Percentiles rank a stretch among this genome's conserved stretches.
Conservation (phyloP, 2,113 vertebrate species). For the Mobula birostris region DNA sequence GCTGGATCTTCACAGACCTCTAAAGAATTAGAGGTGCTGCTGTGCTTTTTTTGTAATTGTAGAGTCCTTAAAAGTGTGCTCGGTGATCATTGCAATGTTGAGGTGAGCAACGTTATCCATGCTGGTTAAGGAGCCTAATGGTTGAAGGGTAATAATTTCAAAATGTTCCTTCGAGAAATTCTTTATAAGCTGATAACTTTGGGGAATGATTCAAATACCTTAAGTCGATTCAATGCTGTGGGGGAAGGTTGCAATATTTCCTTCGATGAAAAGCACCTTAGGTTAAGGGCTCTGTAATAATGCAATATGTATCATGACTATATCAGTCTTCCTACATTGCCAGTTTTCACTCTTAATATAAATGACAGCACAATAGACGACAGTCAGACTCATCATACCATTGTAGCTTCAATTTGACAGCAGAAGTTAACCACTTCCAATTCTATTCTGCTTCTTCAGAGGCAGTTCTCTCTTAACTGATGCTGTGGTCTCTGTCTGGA, state of each 20-base stretch:
- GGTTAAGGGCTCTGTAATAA: not conserved
- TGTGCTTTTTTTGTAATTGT: too few relatives aligned
- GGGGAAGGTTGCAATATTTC: not conserved
- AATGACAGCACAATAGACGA: not conserved
- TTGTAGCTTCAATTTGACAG: not conserved
- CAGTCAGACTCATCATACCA: not conserved
- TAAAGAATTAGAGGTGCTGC: too few relatives aligned
- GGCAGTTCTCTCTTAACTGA: not conserved
- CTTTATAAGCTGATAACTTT: not conserved
- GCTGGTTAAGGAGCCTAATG: too few relatives aligned
- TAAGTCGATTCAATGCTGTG: not conserved
- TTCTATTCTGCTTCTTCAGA: not conserved
- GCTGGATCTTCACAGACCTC: too few relatives aligned
- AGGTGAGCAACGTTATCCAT: too few relatives aligned
- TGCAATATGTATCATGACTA: not conserved
- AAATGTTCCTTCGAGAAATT: not conserved
- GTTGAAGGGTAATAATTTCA: too few relatives aligned
- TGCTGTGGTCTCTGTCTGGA: not conserved
- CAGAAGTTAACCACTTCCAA: not conserved
- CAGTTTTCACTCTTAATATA: not conserved
- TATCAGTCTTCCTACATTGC: not conserved
- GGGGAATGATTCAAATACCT: not conserved
- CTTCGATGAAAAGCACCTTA: not conserved
- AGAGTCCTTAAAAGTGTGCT: too few relatives aligned
- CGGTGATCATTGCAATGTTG: too few relatives aligned